phyloP scores from a whole-genome alignment of 1,140 invertebrate genomes.

The Euschistus heros region DNA sequence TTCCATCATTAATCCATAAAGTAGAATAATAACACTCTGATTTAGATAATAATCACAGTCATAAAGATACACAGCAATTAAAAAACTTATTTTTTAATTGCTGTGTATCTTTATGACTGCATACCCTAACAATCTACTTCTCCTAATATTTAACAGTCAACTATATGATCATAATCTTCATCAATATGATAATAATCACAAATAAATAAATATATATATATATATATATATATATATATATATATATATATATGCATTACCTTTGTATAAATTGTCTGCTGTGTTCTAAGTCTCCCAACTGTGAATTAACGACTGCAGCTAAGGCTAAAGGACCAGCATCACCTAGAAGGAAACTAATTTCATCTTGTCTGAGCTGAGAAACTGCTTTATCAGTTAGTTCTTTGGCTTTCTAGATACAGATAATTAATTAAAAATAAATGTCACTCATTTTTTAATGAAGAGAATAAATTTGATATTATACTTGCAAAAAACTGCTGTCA shows the following conservation, averaged over 20 bases:
- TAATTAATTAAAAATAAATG: background rate
- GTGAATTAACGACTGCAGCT: slow-evolving; percentile 19
- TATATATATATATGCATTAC: background rate
- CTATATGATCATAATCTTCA: no score
- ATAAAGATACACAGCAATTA: no score
- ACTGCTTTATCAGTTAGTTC: slow-evolving; percentile 15
- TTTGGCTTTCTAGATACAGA: slow-evolving; percentile 1
- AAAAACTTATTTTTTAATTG: no score
- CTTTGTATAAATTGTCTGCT: background rate
- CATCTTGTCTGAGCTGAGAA: slow-evolving; percentile 2
- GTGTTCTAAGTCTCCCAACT: background rate
- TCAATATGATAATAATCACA: no score
- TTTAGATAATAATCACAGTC: no score
- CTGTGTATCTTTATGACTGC: no score
- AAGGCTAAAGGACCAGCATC: slow-evolving; percentile 23
- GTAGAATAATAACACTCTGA: no score
- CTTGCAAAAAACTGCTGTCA: background rate
- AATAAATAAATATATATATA: no score
- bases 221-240: no score
- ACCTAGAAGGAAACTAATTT: slow-evolving; percentile 26
- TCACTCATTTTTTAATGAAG: background rate
- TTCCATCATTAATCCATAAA: no score
- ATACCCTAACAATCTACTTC: no score
- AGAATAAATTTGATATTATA: background rate
- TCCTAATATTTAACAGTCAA: no score